Percentiles rank a stretch among this genome's conserved stretches.
Conservation (phyloP, 1,140 invertebrate species). For the Sarcophaga peregrina region DNA sequence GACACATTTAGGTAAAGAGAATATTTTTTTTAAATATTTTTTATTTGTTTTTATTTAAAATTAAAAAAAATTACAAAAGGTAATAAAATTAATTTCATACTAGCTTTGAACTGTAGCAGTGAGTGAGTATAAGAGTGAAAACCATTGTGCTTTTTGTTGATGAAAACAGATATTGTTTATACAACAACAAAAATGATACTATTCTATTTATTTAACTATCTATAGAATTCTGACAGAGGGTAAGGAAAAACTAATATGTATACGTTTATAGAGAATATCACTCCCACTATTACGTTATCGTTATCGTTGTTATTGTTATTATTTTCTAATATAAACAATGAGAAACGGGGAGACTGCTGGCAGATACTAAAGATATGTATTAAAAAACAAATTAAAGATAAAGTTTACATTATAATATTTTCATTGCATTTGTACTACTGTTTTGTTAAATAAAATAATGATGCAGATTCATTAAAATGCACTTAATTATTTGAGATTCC, state of each 20-base stretch:
- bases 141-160: constrained; percentile 23
- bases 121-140: too few relatives aligned
- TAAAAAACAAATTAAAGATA: not conserved
- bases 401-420: not conserved
- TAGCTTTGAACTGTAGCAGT: too few relatives aligned
- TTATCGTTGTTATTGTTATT: constrained; percentile 1
- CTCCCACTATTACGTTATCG: constrained; percentile 1
- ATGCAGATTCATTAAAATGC: not conserved
- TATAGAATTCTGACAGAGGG: not conserved
- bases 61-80: too few relatives aligned
- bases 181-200: not conserved
- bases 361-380: not conserved
- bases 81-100: not conserved
- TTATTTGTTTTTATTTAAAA: too few relatives aligned
- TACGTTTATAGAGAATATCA: not conserved
- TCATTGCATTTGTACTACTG: not conserved
- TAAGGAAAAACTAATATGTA: not conserved
- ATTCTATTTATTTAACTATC: not conserved
- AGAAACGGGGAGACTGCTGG: not conserved
- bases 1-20: not conserved
- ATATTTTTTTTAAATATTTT: not conserved
- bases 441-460: not conserved
- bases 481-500: not conserved
- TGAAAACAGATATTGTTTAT: constrained; percentile 23
- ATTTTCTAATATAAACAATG: constrained; percentile 7